Evolutionary conservation across 2,888 invertebrate genomes (phyloP).

Genomic region (Malthinus flaveolus): DNA sequence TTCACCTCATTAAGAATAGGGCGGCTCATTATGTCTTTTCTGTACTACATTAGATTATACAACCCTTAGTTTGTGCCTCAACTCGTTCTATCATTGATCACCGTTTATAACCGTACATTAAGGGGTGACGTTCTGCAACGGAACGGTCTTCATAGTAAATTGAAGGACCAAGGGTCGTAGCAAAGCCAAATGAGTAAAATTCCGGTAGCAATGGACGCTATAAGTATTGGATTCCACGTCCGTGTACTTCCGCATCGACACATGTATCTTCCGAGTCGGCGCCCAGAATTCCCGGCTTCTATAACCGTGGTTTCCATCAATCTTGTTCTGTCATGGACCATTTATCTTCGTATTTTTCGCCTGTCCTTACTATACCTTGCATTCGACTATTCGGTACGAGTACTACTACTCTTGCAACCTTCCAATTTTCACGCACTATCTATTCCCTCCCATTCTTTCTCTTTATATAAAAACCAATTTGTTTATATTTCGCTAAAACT

Average conservation of each 20-base stretch:
- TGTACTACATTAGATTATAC: conserved; percentile 33
- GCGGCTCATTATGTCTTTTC: conserved; percentile 37
- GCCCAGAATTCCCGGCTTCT: conserved; percentile 35
- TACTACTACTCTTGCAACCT: conserved; percentile 11
- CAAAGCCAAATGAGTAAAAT: conserved; percentile 35
- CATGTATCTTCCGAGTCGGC: conserved; percentile 49
- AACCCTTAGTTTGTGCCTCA: conserved; percentile 25
- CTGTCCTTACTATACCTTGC: conserved; percentile 47
- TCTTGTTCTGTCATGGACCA: conserved; percentile 54
- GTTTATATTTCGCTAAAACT: background rate
- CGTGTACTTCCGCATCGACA: conserved; percentile 49
- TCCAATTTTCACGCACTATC: conserved; percentile 19
- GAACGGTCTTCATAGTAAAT: conserved; percentile 29
- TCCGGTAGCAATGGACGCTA: conserved; percentile 41
- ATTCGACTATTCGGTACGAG: conserved; percentile 24
- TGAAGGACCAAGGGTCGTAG: conserved; percentile 25
- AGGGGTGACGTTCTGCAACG: conserved; percentile 23
- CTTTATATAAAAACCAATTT: background rate
- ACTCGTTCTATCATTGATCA: conserved; percentile 34
- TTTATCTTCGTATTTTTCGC: conserved; percentile 55
- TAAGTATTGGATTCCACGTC: conserved; percentile 46
- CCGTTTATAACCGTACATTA: conserved; percentile 35
- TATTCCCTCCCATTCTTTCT: conserved; percentile 10
- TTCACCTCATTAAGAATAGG: conserved; percentile 32
- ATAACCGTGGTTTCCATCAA: conserved; percentile 47